Base-by-base conservation (phyloP, 2,888 invertebrate species). In the Spisula solida region DNA sequence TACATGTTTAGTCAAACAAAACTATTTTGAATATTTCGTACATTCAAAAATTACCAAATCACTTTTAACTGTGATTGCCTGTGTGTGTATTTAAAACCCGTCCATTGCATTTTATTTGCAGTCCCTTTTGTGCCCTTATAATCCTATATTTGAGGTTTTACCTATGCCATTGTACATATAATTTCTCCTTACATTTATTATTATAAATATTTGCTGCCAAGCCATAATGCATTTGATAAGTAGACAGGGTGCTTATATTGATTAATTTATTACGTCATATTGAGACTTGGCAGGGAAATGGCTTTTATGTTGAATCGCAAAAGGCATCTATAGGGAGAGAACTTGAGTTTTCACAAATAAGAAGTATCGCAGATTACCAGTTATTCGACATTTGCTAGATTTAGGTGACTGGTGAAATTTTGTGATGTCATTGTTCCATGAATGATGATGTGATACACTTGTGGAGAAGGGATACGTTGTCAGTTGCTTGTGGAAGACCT, bases 171-270 rank as follows among this genome's bases (percentile, higher is more conserved):
- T 75, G 75, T 75, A 75, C 25, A 34, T 34, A 31, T 34, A 16
- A 31, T 14, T 75, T 66, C 60, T 25, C 25, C 25, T 8, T 66
- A 25, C 25, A 66, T 66, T 66, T 25, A 12, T 25, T 31, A 79
- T 48, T n/a, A 25, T 31, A 10, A 86, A 70, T 34, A 31, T 31
- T 47, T 20, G 51, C 86, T 86, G 86, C 86, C 86, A 86, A 51
- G 75, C 86, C 86, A 82, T 78, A 75, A 75, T 86, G 86, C 86
- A 86, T 86, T 86, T 86, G 29, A 55, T 81, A n/a, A 55, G 75
- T 16, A 20, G 20, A 34, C 31, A 47, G 34, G 86, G 86, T 86
- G 86, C 86, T 86, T 75, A 41, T 66, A 25, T 66, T 66, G 10
- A 66, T 25, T 25, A 2, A 66, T 60, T 81, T n/a, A 48, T 48